Base-by-base conservation (phyloP, 2,888 invertebrate genomes). In the Drosophila siamana region DNA sequence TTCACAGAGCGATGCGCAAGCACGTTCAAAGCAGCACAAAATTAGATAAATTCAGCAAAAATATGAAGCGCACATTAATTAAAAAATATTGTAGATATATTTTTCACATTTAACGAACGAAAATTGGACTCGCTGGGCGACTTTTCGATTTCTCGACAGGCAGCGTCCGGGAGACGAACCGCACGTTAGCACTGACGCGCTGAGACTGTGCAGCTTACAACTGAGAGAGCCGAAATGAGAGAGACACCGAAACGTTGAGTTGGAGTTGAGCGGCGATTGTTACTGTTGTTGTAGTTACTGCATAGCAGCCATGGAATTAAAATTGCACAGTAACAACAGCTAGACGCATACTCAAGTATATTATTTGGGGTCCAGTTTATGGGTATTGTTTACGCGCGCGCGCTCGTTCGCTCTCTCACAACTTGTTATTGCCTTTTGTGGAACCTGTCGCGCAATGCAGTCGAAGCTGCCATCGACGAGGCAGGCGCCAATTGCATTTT, bases 301-400 rank as follows among this genome's bases (percentile, higher is more conserved):
- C 54, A 51, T 66, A 55, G 48, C 61, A 74, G 60, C 56, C 50
- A 62, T 67, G 63, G 62, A 61, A 66, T 65, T 54, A 62, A 74
- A 81, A 81, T 79, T 79, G 86, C 86, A 81, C 66, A 63, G 60
- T 73, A 63, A 70, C 41, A 63, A 57, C 36, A 57, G 54, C 33
- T 40, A 52, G 19, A 46, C 26, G 7, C 36, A 36, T 7, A 13
- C n/a, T 11, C 30, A 33, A 36, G 19, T 28, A 64, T 19, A 19
- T 19, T 19, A 19, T 47, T 26, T 48, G 33, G 62, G 69, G 83
- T 82, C 82, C 84, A 86, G 69, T 81, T 81, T 86, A 84, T 84
- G 81, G 86, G 71, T 79, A 69, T 81, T 74, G 81, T 78, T 69
- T 78, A 62, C 46, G 55, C 44, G 52, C 28, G 51, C 46, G 44